Evolutionary conservation across 2,797 vertebrate genomes (phyloP).

Genomic region (Salarias fasciatus): DNA sequence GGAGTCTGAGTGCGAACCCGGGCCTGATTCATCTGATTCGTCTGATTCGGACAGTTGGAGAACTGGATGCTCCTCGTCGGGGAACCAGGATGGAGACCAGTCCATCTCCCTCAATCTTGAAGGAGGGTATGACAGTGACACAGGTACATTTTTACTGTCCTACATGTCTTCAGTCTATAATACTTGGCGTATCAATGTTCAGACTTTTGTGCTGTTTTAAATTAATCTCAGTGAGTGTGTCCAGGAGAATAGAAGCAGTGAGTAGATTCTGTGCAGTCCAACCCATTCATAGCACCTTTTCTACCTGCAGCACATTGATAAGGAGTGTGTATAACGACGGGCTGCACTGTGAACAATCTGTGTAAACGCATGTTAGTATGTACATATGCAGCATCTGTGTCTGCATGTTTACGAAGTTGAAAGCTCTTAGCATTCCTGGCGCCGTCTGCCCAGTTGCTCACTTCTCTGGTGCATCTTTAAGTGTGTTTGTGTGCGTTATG

Average conservation of each 20-base stretch:
- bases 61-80: slow-evolving; percentile 92
- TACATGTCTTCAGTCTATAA: slow-evolving; percentile 1
- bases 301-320: slow-evolving; percentile 52
- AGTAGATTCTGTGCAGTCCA: slow-evolving; percentile 8
- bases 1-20: slow-evolving; percentile 7
- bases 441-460: slow-evolving; percentile 40
- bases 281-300: slow-evolving; percentile 14
- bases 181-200: not conserved
- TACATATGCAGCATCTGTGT: slow-evolving; percentile 56
- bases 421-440: slow-evolving; percentile 65
- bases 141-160: slow-evolving; percentile 67
- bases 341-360: slow-evolving; percentile 29
- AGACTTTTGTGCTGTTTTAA: slow-evolving; percentile 7
- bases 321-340: slow-evolving; percentile 23
- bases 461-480: slow-evolving; percentile 74
- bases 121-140: slow-evolving; percentile 51
- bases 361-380: slow-evolving; percentile 33
- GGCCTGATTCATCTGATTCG: not conserved
- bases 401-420: slow-evolving; percentile 64
- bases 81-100: slow-evolving; percentile 84
- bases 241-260: slow-evolving; percentile 20
- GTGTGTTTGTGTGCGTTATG: slow-evolving; percentile 50
- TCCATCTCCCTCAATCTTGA: slow-evolving; percentile 91
- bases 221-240: slow-evolving; percentile 11
- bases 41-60: slow-evolving; percentile 83